Conservation (phyloP, 1,140 invertebrate species). For the Oscheius sp. region DNA sequence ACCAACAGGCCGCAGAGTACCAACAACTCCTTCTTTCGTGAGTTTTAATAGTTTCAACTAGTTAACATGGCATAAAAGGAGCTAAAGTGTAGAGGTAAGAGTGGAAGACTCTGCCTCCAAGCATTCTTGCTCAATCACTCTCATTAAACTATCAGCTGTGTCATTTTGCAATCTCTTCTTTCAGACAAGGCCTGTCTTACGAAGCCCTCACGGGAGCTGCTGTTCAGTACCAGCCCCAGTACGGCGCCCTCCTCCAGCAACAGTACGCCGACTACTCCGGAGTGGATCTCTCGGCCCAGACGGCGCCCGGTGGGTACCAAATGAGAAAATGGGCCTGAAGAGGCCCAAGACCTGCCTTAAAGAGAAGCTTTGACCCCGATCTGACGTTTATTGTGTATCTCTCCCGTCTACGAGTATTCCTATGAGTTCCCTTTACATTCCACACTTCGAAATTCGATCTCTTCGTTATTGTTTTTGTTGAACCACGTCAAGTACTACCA, state of each 20-base stretch:
- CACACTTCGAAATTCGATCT: background rate
- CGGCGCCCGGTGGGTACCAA: conserved; percentile 24
- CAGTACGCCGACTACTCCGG: conserved; percentile 30
- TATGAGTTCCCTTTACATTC: too few species aligned
- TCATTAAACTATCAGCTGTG: background rate
- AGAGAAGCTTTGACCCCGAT: background rate
- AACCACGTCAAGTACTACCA: background rate
- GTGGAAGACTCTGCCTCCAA: too few species aligned
- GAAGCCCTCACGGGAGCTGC: conserved; percentile 31
- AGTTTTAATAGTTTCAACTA: too few species aligned
- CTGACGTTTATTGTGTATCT: background rate
- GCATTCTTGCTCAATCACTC: background rate
- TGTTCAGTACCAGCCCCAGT: conserved; percentile 18
- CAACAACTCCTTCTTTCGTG: conserved; percentile 28
- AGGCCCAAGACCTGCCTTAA: background rate
- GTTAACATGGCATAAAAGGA: too few species aligned
- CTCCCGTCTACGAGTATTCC: background rate
- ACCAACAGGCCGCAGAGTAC: conserved; percentile 42
- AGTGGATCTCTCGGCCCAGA: conserved; percentile 8
- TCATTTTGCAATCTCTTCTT: background rate
- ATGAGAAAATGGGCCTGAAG: conserved; percentile 17
- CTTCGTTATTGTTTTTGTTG: background rate
- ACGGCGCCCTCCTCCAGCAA: conserved; percentile 13
- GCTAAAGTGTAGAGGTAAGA: too few species aligned
- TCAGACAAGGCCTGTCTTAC: conserved; percentile 24